Percentiles rank a stretch among this genome's conserved stretches.
phyloP scores from a whole-genome alignment of 2,888 invertebrate species.

The Stictocephala bisonia region DNA sequence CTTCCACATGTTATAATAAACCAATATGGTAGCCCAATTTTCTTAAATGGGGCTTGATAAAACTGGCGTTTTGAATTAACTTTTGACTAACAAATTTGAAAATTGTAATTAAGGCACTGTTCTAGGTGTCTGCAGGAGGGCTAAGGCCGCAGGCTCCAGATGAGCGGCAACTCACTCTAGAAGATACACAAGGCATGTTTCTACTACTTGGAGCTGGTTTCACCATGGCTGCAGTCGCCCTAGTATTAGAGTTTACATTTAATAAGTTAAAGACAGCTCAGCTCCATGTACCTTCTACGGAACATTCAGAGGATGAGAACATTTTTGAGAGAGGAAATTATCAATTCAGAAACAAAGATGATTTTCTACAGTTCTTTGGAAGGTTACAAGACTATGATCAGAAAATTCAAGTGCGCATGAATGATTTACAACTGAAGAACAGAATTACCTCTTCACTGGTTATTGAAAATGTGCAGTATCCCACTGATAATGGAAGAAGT shows the following conservation, averaged over 20 bases:
- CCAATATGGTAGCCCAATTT: too few species aligned
- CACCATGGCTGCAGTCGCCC: constrained; percentile 71
- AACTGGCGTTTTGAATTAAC: background rate
- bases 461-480: too few species aligned
- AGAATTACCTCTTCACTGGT: too few species aligned
- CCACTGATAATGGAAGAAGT: too few species aligned
- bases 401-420: too few species aligned
- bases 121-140: constrained; percentile 32
- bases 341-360: background rate
- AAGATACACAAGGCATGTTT: constrained; percentile 87
- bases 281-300: background rate
- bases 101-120: too few species aligned
- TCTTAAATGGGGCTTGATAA: too few species aligned
- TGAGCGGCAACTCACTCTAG: constrained; percentile 80
- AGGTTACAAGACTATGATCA: too few species aligned
- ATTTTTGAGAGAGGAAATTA: background rate
- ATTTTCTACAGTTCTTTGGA: background rate
- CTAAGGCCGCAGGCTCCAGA: constrained; percentile 62
- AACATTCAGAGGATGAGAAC: too few species aligned
- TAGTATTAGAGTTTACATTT: constrained; percentile 77
- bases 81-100: background rate
- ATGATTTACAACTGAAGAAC: too few species aligned
- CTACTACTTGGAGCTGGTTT: constrained; percentile 78
- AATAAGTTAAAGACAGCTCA: background rate
- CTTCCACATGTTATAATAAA: too few species aligned